A percentile compares a stretch with the other conserved stretches of the same genome.
Evolutionary conservation across 2,797 vertebrate genomes (phyloP).

Genomic region (Megaceryle alcyon): DNA sequence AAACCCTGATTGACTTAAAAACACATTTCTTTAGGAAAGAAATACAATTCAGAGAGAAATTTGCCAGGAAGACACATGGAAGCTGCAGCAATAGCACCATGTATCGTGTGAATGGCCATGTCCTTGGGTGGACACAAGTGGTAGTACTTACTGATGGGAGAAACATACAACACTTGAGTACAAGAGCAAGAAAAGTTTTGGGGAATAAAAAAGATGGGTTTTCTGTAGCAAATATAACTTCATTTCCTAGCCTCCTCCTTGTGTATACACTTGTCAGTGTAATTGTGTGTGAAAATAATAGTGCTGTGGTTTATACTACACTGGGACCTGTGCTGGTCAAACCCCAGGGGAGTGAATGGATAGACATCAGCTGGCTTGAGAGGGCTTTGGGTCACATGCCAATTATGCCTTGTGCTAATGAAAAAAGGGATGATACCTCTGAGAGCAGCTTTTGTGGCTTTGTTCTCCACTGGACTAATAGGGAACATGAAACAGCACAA

Average conservation of each 20-base stretch:
- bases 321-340: background rate
- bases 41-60: slow-evolving; percentile 29
- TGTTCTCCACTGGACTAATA: background rate
- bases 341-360: background rate
- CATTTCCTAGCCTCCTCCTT: background rate
- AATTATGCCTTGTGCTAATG: background rate
- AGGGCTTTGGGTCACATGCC: background rate
- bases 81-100: slow-evolving; percentile 4
- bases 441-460: background rate
- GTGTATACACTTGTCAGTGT: background rate
- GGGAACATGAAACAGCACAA: background rate
- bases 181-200: background rate
- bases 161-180: background rate
- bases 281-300: background rate
- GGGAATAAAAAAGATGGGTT: background rate
- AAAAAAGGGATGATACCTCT: background rate
- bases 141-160: background rate
- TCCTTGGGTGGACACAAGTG: background rate
- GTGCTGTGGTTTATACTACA: background rate
- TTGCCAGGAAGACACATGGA: slow-evolving; percentile 34
- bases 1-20: slow-evolving; percentile 56
- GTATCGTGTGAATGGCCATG: slow-evolving; percentile 1
- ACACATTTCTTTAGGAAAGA: slow-evolving; percentile 32
- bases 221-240: background rate
- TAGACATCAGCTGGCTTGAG: background rate